Conservation (phyloP, 1,140 invertebrate genomes). For the Drusus annulatus region DNA sequence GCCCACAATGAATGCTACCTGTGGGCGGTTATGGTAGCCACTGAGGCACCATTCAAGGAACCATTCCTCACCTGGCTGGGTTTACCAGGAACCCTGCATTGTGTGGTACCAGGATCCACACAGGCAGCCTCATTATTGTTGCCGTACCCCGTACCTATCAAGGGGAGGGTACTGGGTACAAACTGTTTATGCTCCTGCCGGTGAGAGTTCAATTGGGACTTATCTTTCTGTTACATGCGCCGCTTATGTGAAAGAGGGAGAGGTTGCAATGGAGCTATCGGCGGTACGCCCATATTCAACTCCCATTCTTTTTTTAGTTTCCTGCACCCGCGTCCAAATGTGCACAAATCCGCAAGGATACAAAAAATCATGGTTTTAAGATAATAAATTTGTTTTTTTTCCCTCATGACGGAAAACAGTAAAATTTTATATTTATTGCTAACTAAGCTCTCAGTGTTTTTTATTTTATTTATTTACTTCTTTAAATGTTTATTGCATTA, state of each 20-base stretch:
- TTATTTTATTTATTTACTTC: no score
- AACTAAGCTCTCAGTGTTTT: background rate
- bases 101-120: constrained; percentile 28
- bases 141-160: background rate
- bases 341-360: background rate
- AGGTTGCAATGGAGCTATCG: no score
- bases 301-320: background rate
- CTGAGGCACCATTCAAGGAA: constrained; percentile 50
- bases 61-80: constrained; percentile 16
- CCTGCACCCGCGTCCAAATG: background rate
- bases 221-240: no score
- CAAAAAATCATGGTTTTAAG: background rate
- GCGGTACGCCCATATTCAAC: no score
- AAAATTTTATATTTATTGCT: constrained; percentile 9
- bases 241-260: no score
- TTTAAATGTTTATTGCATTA: no score
- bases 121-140: constrained; percentile 17
- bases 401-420: background rate
- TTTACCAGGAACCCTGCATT: constrained; percentile 39
- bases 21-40: constrained; percentile 48
- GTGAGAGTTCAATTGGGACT: no score
- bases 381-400: constrained; percentile 28
- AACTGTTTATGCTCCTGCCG: no score
- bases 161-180: no score
- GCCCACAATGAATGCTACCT: constrained; percentile 22